phyloP scores from a whole-genome alignment of 2,888 invertebrate genomes.

The Philaethria dido region DNA sequence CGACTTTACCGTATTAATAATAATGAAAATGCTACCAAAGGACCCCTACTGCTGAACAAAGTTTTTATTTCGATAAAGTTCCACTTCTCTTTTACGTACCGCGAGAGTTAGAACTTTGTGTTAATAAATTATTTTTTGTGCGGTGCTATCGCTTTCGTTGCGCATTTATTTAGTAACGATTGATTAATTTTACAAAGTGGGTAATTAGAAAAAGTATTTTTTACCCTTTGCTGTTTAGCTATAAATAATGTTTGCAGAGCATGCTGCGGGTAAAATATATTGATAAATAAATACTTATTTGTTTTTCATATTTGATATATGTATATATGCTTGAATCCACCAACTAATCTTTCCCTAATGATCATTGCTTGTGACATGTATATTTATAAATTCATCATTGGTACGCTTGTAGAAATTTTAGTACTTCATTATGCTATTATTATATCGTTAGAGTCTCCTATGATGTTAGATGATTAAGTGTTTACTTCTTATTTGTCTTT shows the following conservation, averaged over 20 bases:
- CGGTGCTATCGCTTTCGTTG: slow-evolving; percentile 58
- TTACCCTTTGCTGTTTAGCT: slow-evolving; percentile 28
- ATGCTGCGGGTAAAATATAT: not conserved
- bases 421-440: not conserved
- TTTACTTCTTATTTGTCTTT: slow-evolving; percentile 7
- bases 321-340: not conserved
- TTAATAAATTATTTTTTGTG: slow-evolving; percentile 54
- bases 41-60: slow-evolving; percentile 66
- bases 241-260: slow-evolving; percentile 5
- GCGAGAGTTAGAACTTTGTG: slow-evolving; percentile 65
- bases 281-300: not conserved
- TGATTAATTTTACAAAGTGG: slow-evolving; percentile 73
- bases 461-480: slow-evolving; percentile 2
- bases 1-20: slow-evolving; percentile 77
- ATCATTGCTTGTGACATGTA: slow-evolving; percentile 1
- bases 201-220: slow-evolving; percentile 48
- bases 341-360: not conserved
- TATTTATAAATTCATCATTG: slow-evolving; percentile 3
- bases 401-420: not conserved
- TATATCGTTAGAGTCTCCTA: not conserved
- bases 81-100: slow-evolving; percentile 59
- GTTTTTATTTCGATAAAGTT: slow-evolving; percentile 74
- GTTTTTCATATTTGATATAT: not conserved
- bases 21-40: slow-evolving; percentile 67
- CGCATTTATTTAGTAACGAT: slow-evolving; percentile 64